These are phyloP conservation scores for Drosophila lini DNA, from an alignment of 1,140 invertebrate species.

Conservation along the genomic window DNA sequence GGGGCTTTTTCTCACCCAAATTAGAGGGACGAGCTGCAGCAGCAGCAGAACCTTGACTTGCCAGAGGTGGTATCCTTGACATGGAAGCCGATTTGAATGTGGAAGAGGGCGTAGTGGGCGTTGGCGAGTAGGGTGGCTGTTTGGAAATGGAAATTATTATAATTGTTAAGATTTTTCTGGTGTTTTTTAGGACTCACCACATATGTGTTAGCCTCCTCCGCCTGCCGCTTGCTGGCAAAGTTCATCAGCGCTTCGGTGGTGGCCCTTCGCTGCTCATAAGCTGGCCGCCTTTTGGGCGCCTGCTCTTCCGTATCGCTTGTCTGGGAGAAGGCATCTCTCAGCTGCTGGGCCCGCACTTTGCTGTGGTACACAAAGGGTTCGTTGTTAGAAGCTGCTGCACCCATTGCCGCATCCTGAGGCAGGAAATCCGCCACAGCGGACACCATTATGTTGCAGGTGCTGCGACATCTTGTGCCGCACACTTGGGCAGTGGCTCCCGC, in stretches of 20 bases:
- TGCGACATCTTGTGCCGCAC: constrained; percentile 86
- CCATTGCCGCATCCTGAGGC: constrained; percentile 38
- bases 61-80: constrained; percentile 67
- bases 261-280: constrained; percentile 74
- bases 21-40: constrained; percentile 22
- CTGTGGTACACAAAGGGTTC: constrained; percentile 80
- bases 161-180: rapidly evolving
- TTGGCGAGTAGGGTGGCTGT: constrained; percentile 67
- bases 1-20: constrained; percentile 86
- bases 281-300: constrained; percentile 40
- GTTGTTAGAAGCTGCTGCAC: constrained; percentile 2
- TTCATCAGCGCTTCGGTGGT: constrained; percentile 73
- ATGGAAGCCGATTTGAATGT: constrained; percentile 78
- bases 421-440: constrained; percentile 84
- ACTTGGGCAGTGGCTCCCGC: constrained; percentile 51
- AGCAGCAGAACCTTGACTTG: constrained; percentile 4
- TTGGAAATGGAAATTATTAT: not conserved
- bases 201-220: constrained; percentile 78
- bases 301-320: constrained; percentile 80
- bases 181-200: constrained; percentile 44
- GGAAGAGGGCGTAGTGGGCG: constrained; percentile 66
- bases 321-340: constrained; percentile 80
- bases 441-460: constrained; percentile 89
- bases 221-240: constrained; percentile 62
- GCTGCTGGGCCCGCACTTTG: constrained; percentile 71